Conservation (phyloP, 2,888 invertebrate species). For the Osedax frankpressi region DNA sequence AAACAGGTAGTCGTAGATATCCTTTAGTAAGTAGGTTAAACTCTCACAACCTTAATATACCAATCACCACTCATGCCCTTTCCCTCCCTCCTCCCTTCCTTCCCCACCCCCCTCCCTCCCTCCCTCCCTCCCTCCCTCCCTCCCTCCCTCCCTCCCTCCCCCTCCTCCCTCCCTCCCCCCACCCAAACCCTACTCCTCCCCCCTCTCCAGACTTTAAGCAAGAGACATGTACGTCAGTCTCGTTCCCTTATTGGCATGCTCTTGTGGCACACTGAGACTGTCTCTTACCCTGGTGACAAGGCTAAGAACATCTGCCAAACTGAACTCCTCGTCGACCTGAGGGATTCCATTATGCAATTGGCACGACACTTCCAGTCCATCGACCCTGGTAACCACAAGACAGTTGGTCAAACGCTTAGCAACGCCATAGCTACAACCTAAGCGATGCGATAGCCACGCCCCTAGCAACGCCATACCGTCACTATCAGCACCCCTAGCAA, state of each 20-base stretch:
- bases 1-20: too few relatives aligned
- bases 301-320: constrained; percentile 96
- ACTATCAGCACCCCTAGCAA: constrained; percentile 9
- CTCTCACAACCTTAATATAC: too few relatives aligned
- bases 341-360: constrained; percentile 84
- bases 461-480: background rate
- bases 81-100: background rate
- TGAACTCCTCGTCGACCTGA: constrained; percentile 88
- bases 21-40: too few relatives aligned
- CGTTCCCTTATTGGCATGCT: constrained; percentile 79
- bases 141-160: background rate
- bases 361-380: constrained; percentile 85
- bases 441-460: background rate
- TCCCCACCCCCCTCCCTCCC: background rate
- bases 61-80: background rate
- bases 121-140: background rate
- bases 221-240: constrained; percentile 74
- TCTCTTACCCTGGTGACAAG: constrained; percentile 52
- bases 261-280: constrained; percentile 47
- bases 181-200: background rate
- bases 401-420: constrained; percentile 29
- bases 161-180: background rate
- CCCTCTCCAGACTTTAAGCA: constrained; percentile 41
- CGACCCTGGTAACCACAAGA: constrained; percentile 63
- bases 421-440: background rate